Base-by-base conservation (phyloP, 2,888 invertebrate genomes). In the Agrochola litura region DNA sequence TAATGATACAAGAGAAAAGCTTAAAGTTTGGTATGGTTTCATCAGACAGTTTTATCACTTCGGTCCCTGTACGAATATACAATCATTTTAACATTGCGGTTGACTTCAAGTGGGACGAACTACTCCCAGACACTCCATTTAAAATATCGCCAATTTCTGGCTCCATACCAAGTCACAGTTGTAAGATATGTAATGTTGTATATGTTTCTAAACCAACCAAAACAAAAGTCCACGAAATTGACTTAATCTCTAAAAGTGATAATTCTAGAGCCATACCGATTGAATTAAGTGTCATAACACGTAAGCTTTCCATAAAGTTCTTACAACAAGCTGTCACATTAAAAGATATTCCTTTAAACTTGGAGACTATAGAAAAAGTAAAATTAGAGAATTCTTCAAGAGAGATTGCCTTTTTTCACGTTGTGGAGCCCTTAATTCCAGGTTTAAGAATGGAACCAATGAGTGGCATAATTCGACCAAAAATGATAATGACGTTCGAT, bases 361-460 rank as follows among this genome's bases (percentile, higher is more conserved):
- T 96, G 71, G 93, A 94, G 89, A 91, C 92, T 1, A 80, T 90
- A 49, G 95, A 96, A 85, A 97, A 93, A 87, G 94, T 97, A 0
- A 95, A 95, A 87, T 88, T 97, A 56, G 95, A 94, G 86, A 97
- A 97, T 90, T 95, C 96, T 30, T 95, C 97, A 1, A 95, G 97
- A 80, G 97, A 97, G 89, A 92, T 95, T 65, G 96, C 97, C 1
- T 87, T 93, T 8, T 97, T 97, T 92, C 90, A 95, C 69, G 97
- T 97, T 89, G 92, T 97, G 54, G 93, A 97, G 67, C 97, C 97
- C 1, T 88, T 95, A 22, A 92, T 95, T 70, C 95, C 95, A 69
- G 95, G 97, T 69, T 93, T 97, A 84, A 92, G 80, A 76, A 93
- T 97, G 70, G 92, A 96, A 85, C 97, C 97, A 1, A 92, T 93